phyloP scores from a whole-genome alignment of 2,113 vertebrate genomes.

The Scophthalmus maximus region DNA sequence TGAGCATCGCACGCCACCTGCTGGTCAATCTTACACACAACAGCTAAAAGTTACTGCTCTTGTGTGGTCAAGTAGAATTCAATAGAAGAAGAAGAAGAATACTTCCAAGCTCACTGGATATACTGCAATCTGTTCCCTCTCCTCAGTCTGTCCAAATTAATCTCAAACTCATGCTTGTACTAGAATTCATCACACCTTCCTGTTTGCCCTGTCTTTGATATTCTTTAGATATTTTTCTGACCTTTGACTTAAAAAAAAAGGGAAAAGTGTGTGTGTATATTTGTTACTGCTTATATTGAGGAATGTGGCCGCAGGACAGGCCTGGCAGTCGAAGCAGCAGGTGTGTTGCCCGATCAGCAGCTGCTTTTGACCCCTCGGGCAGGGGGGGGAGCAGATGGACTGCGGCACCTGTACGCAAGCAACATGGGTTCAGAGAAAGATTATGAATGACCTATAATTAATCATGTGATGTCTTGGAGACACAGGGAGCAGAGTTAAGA shows the following conservation, averaged over 20 bases:
- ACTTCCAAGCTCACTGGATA: no score
- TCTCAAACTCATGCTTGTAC: no score
- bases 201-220: no score
- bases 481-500: background rate
- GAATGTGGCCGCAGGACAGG: slow-evolving; percentile 82
- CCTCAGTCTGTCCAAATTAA: no score
- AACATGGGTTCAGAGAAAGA: background rate
- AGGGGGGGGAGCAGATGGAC: slow-evolving; percentile 85
- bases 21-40: slow-evolving; percentile 46
- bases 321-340: slow-evolving; percentile 87
- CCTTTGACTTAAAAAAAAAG: no score
- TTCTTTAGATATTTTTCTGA: no score
- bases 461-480: background rate
- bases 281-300: slow-evolving; percentile 83
- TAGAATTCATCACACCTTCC: no score
- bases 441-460: background rate
- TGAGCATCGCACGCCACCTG: slow-evolving; percentile 43
- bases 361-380: slow-evolving; percentile 78
- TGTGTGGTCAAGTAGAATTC: no score
- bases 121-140: no score
- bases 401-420: slow-evolving; percentile 72
- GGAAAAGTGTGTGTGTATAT: background rate
- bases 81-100: no score
- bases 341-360: slow-evolving; percentile 75
- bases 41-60: background rate